Base-by-base conservation (phyloP, 2,797 vertebrate species). In the Mus minutoides region DNA sequence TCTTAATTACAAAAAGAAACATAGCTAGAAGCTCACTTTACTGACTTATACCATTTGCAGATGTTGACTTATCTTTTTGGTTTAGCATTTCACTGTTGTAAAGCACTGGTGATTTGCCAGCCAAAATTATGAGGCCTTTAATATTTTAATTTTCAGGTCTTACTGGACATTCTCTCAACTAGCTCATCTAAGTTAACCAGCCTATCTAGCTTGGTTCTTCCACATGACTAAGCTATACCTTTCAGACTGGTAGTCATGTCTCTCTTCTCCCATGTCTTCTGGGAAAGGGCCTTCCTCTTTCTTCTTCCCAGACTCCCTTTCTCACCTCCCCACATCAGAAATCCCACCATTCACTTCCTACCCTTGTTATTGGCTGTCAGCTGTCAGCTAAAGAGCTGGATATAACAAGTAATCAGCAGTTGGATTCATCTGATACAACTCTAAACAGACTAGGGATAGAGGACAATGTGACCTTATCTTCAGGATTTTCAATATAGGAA, bases 1-100 rank as follows among this genome's bases (percentile, higher is more conserved):
- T 82, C 75, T 64, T 54, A 91, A 83, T 88, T 92, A 88, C 88
- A 83, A 67, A 90, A 95, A 96, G 62, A 92, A 83, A 49, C 26
- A 79, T 12, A 10, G 31, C 21, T 95, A 19, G 49, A 62, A 67
- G 77, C 29, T 54, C 87, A 52, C 58, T 2, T 84, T 14, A 56
- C 16, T 79, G 26, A 17, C 7, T 88, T 67, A 14, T 1, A n/a
- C 26, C 19, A 49, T 37, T 40, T 4, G 24, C 37, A 43, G 56
- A 87, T 17, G 26, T 13, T n/a, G 49, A 37, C 64, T 94, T 69
- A 83, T 78, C 54, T 76, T 56, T 75, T 84, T 91, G 29, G 29
- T 56, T 79, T 31, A 49, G 2, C 16, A 67, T 16, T 0, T 1
- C 17, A 26, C 22, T n/a, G 6, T 69, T 69, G 67, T n/a, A 69